Evolutionary conservation across 2,888 invertebrate species (phyloP).

Genomic region (Cephalotes varians): DNA sequence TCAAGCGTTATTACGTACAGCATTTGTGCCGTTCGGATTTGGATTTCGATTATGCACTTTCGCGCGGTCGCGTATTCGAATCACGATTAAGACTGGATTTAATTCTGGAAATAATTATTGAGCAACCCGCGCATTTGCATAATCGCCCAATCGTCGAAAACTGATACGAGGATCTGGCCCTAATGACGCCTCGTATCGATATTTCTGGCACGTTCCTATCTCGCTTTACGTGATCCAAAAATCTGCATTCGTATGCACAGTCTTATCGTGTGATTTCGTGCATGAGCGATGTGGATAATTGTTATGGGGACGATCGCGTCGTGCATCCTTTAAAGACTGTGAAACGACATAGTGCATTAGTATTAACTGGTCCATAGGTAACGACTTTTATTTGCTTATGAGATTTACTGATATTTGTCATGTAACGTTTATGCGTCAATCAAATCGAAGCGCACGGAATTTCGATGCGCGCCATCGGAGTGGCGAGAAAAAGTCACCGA

Average conservation of each 20-base stretch:
- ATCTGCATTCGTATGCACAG: conserved; percentile 48
- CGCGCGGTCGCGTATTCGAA: conserved; percentile 54
- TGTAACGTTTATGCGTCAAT: conserved; percentile 40
- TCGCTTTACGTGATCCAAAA: conserved; percentile 73
- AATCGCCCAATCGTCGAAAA: conserved; percentile 66
- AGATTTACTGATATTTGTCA: conserved; percentile 43
- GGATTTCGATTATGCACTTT: not conserved
- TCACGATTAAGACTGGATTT: conserved; percentile 73
- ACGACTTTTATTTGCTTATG: conserved; percentile 17
- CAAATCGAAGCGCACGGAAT: conserved; percentile 40
- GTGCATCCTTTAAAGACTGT: conserved; percentile 58
- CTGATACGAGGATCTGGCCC: conserved; percentile 59
- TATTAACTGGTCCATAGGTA: conserved; percentile 46
- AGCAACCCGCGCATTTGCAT: conserved; percentile 62
- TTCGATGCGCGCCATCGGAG: not conserved
- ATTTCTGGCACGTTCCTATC: conserved; percentile 71
- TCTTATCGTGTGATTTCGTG: conserved; percentile 36
- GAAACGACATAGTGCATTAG: conserved; percentile 44
- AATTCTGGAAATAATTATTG: conserved; percentile 71
- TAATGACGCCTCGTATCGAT: conserved; percentile 64
- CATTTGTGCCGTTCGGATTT: not conserved
- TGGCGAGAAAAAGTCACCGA: conserved; percentile 1
- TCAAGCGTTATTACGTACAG: not conserved
- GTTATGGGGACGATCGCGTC: conserved; percentile 52
- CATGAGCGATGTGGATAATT: conserved; percentile 56